Base-by-base conservation (phyloP, 2,113 vertebrate genomes). In the zebrafish (Danio rerio) region DNA sequence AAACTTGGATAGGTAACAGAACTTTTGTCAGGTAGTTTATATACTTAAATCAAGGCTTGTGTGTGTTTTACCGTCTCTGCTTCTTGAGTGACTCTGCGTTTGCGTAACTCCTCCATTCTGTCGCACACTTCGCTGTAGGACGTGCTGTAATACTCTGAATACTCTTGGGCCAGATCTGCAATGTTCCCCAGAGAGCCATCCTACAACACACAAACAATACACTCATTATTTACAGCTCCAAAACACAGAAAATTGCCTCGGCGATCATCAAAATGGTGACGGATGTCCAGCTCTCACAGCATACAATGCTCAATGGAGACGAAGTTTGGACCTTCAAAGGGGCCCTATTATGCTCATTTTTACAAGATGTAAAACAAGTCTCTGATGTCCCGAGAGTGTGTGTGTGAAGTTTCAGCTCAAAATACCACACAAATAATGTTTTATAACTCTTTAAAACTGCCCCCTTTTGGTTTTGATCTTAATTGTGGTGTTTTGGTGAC, bases 101-200 rank as follows among this genome's bases (percentile, higher is more conserved):
- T 97, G 74, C 96, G 95, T 47, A 99, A 93, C 90, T 99, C 98
- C 87, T 99, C 98, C 97, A 99, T 99, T 87, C 96, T 94, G 83
- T 97, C 97, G 12, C 95, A 95, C 79, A 99, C 97, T 66, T 99
- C 96, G 0, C 94, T 94, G 89, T 96, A 94, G 58, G 95, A 97
- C 75, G 98, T 97, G 73, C 96, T 96, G 90, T 99, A 99, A 87
- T 97, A 98, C 86, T 95, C 95, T 5, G 98, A 96, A 88, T 98
- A 99, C 89, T 99, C 95, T 89, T 98, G 94, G 0, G 96, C 96
- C 91, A 99, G 92, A 87, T 97, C 96, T 86, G 96, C 96, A 65
- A 99, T 95, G 88, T 95, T 98, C 80, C 96, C 98, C 93, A 96
- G 89, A 0, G 97, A 97, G 77, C 98, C 98, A 66, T 99, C 98